Base-by-base conservation (phyloP, 2,888 invertebrate genomes). In the Belgica antarctica region DNA sequence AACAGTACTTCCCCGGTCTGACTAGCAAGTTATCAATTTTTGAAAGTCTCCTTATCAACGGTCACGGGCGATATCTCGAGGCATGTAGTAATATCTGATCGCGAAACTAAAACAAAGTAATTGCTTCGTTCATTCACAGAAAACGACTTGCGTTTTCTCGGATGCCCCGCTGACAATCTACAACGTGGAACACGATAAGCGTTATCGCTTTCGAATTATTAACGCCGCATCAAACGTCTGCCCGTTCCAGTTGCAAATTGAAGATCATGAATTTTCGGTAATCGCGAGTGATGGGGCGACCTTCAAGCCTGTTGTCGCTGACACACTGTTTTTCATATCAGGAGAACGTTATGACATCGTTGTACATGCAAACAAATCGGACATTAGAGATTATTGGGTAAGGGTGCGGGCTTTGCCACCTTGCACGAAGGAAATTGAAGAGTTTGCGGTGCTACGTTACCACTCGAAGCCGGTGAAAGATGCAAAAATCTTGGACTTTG, bases 271-370 rank as follows among this genome's bases (percentile, higher is more conserved):
- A 4, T 62, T 77, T 71, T 72, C 71, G n/a, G 68, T 76, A 17
- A 75, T 77, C 12, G 75, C 76, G 2, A 72, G 74, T n/a, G 77
- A 77, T 71, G 76, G 75, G 3, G 65, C 63, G 25, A 71, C 74
- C 4, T 72, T 76, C 1, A 69, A 72, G 22, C 74, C 75, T 0
- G 68, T 73, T 10, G 36, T 12, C 15, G 73, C 73, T 12, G 72
- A 75, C 70, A 71, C 73, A 8, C 41, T 75, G 8, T 70, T 72
- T 5, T 61, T 73, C 3, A 73, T 78, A 46, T 74, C 80, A 34
- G 82, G 82, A 0, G 82, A 82, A 72, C 73, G 81, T 61, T 81
- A 77, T 74, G 81, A 81, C 72, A 76, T 82, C 31, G 76, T 81
- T 1, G 70, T 82, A 5, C 73, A 74, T 25, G 79, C 80, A 1